Conservation (phyloP, 2,797 vertebrate genomes). For the Typhlichthys eigenmanni region DNA sequence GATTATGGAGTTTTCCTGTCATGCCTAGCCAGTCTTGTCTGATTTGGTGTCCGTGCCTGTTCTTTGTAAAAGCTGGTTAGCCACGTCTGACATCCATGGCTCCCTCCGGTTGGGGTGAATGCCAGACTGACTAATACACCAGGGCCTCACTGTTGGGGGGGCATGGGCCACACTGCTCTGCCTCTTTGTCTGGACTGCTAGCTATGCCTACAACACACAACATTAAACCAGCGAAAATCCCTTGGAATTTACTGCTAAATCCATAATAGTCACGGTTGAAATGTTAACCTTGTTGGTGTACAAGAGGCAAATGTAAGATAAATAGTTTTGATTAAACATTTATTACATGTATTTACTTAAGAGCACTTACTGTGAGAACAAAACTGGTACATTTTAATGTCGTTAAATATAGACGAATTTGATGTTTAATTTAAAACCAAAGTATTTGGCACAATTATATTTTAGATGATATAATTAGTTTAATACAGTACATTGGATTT, state of each 20-base stretch:
- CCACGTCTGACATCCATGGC: conserved; percentile 60
- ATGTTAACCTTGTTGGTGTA: not conserved
- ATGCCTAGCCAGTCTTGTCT: conserved; percentile 45
- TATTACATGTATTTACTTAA: too few relatives aligned
- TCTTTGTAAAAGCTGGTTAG: conserved; percentile 61
- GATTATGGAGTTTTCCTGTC: conserved; percentile 45
- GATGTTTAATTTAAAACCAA: not conserved
- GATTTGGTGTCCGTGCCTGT: conserved; percentile 58
- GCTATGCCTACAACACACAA: conserved; percentile 20
- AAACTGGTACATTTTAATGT: too few relatives aligned
- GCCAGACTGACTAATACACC: conserved; percentile 63
- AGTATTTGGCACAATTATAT: too few relatives aligned
- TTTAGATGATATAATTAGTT: too few relatives aligned
- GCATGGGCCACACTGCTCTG: conserved; percentile 56
- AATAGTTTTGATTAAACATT: too few relatives aligned
- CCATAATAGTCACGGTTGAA: not conserved
- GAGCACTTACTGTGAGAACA: too few relatives aligned
- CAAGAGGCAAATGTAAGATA: too few relatives aligned
- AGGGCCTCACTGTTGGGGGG: conserved; percentile 41
- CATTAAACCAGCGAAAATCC: conserved; percentile 32
- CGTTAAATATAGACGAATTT: not conserved
- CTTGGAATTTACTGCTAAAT: conserved; percentile 8
- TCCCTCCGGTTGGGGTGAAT: conserved; percentile 58
- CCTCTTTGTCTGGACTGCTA: conserved; percentile 56
- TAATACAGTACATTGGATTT: too few relatives aligned